These are phyloP conservation scores for Glyphotaelius pellucidus DNA, from an alignment of 2,888 invertebrate genomes.

Conservation along the genomic window DNA sequence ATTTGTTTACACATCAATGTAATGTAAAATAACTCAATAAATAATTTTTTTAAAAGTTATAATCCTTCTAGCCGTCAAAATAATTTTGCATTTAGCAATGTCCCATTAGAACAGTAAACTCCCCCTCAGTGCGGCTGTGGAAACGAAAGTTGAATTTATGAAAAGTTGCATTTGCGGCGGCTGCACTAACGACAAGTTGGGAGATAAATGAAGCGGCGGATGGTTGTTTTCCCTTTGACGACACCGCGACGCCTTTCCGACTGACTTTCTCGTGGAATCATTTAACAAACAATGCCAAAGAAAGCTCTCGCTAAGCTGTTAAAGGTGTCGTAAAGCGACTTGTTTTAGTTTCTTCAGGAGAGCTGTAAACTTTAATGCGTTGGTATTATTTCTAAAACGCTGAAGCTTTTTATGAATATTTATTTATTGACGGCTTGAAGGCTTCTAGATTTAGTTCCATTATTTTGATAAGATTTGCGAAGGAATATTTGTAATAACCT, in stretches of 20 bases:
- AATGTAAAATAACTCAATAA: too few relatives aligned
- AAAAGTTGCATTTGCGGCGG: too few relatives aligned
- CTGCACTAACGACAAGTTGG: background rate
- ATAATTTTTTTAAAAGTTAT: too few relatives aligned
- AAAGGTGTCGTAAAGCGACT: background rate
- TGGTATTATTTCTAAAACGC: background rate
- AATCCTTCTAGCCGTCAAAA: too few relatives aligned
- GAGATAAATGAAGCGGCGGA: background rate
- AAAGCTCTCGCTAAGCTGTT: background rate
- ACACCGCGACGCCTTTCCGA: background rate
- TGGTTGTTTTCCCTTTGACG: background rate
- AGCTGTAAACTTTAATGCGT: background rate
- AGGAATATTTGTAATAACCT: too few relatives aligned
- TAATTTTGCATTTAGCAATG: background rate
- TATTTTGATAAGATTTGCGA: too few relatives aligned
- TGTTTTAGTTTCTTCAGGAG: background rate
- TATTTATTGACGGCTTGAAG: too few relatives aligned
- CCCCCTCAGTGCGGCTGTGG: background rate
- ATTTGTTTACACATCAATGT: too few relatives aligned
- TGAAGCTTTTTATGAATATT: too few relatives aligned
- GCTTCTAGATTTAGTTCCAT: too few relatives aligned
- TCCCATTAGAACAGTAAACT: background rate
- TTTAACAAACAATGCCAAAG: background rate
- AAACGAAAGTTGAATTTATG: background rate
- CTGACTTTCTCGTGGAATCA: background rate